Percentiles rank a stretch among this genome's conserved stretches.
phyloP scores from a whole-genome alignment of 1,140 invertebrate genomes.

The Drosophila malerkotliana region DNA sequence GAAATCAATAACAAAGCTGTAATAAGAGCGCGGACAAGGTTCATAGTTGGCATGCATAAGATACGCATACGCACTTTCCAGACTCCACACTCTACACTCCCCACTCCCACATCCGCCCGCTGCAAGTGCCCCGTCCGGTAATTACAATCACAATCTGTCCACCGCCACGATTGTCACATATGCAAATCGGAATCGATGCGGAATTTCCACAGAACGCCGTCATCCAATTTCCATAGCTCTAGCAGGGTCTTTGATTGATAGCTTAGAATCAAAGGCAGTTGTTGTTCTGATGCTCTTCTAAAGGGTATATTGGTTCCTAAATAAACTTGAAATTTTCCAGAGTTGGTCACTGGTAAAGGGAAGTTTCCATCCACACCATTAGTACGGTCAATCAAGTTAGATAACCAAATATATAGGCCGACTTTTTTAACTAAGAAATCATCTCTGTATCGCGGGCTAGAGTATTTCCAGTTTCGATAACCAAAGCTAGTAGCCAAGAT shows the following conservation, averaged over 20 bases:
- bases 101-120: slow-evolving; percentile 2
- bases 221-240: slow-evolving; percentile 58
- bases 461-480: slow-evolving; percentile 18
- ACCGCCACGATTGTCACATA: slow-evolving; percentile 52
- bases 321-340: not conserved
- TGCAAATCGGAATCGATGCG: slow-evolving; percentile 72
- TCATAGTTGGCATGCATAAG: slow-evolving; percentile 63
- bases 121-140: slow-evolving; percentile 49
- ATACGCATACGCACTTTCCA: slow-evolving; percentile 26
- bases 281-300: slow-evolving; percentile 7
- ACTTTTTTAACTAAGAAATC: not conserved
- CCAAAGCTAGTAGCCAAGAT: not conserved
- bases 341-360: not conserved
- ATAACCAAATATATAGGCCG: not conserved
- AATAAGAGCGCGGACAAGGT: slow-evolving; percentile 57
- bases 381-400: not conserved
- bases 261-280: slow-evolving; percentile 55
- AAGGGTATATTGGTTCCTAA: not conserved
- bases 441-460: not conserved
- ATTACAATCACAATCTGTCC: slow-evolving; percentile 41
- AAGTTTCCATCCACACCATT: not conserved
- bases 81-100: not conserved
- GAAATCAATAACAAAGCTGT: slow-evolving; percentile 73
- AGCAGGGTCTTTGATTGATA: slow-evolving; percentile 50
- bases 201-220: slow-evolving; percentile 64